A percentile compares a stretch with the other conserved stretches of the same genome.
These are phyloP conservation scores for Sanderia malayensis DNA, from an alignment of 30 jellyfish, hydroid and myxozoan species.

Conservation along the genomic window DNA sequence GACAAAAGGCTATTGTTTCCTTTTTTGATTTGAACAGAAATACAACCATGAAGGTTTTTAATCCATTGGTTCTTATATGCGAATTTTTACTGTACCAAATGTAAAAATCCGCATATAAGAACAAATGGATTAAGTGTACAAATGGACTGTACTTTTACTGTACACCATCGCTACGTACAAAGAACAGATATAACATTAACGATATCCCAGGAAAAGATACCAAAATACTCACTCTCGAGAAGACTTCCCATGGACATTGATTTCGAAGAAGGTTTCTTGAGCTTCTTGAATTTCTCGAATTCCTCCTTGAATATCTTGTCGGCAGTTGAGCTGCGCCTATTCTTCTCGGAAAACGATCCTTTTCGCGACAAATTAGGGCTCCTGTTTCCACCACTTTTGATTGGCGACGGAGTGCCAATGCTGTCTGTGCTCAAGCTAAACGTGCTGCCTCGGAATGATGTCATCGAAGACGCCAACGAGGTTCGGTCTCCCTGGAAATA, in stretches of 20 bases:
- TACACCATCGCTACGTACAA: too few relatives aligned
- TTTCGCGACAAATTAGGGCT: constrained; percentile 49
- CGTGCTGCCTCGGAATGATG: constrained; percentile 77
- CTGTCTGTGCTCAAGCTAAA: constrained; percentile 63
- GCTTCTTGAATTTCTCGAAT: constrained; percentile 52
- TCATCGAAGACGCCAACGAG: constrained; percentile 58
- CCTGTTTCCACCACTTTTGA: constrained; percentile 29
- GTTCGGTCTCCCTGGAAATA: constrained; percentile 73
- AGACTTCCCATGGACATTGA: constrained; percentile 71
- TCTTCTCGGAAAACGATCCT: constrained; percentile 54
- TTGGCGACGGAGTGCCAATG: constrained; percentile 34
- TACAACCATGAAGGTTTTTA: too few relatives aligned
- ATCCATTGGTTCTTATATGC: too few relatives aligned
- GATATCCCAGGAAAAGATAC: too few relatives aligned
- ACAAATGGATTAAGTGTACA: too few relatives aligned
- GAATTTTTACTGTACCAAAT: too few relatives aligned
- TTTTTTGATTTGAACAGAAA: too few relatives aligned
- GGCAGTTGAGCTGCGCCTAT: constrained; percentile 74
- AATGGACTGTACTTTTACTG: too few relatives aligned
- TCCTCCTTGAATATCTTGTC: constrained; percentile 71
- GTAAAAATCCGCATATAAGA: too few relatives aligned
- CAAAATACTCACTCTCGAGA: constrained; percentile 69
- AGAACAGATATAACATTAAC: too few relatives aligned
- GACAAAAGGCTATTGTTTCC: too few relatives aligned
- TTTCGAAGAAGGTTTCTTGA: constrained; percentile 45